A percentile compares a stretch with the other conserved stretches of the same genome.
phyloP scores from a whole-genome alignment of 1,140 invertebrate genomes.

The Popillia japonica region DNA sequence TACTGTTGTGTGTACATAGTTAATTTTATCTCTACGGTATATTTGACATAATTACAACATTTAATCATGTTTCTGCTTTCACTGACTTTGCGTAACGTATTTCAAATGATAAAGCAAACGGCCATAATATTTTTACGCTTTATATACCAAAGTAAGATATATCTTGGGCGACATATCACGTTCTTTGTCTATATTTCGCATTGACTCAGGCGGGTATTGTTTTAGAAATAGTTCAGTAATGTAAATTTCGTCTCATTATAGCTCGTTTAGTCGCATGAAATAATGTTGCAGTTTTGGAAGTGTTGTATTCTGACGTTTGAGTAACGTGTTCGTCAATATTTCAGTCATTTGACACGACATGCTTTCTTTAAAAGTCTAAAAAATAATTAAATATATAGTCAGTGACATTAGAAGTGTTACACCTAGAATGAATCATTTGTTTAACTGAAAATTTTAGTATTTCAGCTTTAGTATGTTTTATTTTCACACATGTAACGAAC shows the following conservation, averaged over 20 bases:
- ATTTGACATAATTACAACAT: conserved; percentile 19
- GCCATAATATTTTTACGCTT: background rate
- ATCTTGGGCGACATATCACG: background rate
- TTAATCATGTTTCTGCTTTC: conserved; percentile 18
- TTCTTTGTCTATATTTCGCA: too few species aligned
- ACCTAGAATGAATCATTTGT: too few species aligned
- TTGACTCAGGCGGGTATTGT: too few species aligned
- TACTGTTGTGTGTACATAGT: background rate
- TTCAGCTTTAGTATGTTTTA: too few species aligned
- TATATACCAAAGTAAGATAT: background rate
- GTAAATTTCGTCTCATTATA: too few species aligned
- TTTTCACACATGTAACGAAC: too few species aligned
- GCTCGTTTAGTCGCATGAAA: too few species aligned
- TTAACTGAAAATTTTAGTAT: too few species aligned
- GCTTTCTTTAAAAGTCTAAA: background rate
- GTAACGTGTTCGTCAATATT: background rate
- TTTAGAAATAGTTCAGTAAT: too few species aligned
- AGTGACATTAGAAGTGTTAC: too few species aligned
- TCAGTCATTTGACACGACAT: background rate
- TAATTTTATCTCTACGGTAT: background rate
- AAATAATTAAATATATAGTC: background rate
- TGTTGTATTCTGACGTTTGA: too few species aligned
- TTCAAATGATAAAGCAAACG: conserved; percentile 2
- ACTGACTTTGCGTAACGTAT: conserved; percentile 2
- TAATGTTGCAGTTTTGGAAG: too few species aligned